These are phyloP conservation scores for Pasiphila rectangulata DNA, from an alignment of 2,888 invertebrate species.

Conservation along the genomic window DNA sequence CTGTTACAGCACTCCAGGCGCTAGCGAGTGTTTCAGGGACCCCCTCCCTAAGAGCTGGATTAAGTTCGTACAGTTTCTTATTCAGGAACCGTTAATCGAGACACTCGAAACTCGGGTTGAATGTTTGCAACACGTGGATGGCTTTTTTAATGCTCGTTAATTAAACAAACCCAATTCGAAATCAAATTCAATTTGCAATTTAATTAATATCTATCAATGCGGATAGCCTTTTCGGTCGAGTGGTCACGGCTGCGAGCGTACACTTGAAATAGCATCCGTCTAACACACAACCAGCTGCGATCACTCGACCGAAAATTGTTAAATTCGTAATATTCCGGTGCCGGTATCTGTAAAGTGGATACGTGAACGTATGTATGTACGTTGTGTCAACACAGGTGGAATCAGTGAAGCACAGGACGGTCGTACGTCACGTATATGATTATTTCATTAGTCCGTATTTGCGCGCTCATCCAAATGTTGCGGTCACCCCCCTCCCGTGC, in stretches of 20 bases:
- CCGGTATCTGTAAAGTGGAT: conserved; percentile 28
- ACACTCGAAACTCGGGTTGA: conserved; percentile 17
- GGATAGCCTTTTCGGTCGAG: conserved; percentile 52
- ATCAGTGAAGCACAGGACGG: conserved; percentile 61
- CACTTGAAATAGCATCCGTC: conserved; percentile 58
- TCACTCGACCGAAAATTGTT: conserved; percentile 61
- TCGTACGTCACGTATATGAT: conserved; percentile 78
- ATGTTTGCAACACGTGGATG: conserved; percentile 10
- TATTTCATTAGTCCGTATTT: conserved; percentile 80
- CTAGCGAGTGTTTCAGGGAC: conserved; percentile 40
- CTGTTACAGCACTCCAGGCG: conserved; percentile 67
- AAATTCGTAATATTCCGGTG: conserved; percentile 42
- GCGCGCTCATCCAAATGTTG: conserved; percentile 75
- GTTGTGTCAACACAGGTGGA: conserved; percentile 60
- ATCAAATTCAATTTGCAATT: conserved; percentile 15
- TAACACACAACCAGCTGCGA: conserved; percentile 50
- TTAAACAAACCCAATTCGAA: conserved; percentile 4
- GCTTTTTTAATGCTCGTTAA: background rate
- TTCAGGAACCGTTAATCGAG: conserved; percentile 45
- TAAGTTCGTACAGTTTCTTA: conserved; percentile 54
- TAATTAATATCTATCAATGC: conserved; percentile 26
- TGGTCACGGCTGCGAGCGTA: conserved; percentile 46
- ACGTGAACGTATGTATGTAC: conserved; percentile 33
- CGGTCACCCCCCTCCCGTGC: conserved; percentile 43
- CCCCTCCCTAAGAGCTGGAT: conserved; percentile 52